A percentile compares a stretch with the other conserved stretches of the same genome.
Evolutionary conservation across 2,888 invertebrate genomes (phyloP).

Genomic region (Geophilus truncorum): DNA sequence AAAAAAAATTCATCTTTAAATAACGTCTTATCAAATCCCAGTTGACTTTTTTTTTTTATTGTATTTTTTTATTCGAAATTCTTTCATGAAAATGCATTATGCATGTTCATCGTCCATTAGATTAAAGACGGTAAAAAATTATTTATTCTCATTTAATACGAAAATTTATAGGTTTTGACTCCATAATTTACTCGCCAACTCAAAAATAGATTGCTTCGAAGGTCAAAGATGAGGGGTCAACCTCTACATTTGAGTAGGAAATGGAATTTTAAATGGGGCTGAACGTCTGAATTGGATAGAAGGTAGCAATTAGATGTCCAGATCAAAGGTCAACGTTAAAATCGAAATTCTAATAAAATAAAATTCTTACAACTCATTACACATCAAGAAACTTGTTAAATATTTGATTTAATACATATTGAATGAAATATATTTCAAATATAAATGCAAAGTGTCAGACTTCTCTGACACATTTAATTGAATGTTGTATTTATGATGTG

Average conservation of each 20-base stretch:
- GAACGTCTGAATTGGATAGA: neutral
- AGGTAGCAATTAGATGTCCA: constrained; percentile 1
- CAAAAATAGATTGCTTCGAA: neutral
- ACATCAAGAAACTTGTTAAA: too few relatives aligned
- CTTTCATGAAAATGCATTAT: neutral
- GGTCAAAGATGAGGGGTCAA: constrained; percentile 1
- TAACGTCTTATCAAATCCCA: neutral
- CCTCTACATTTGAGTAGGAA: neutral
- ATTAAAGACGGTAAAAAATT: neutral
- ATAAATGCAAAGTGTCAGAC: neutral
- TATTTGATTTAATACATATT: too few relatives aligned
- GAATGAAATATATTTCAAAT: neutral
- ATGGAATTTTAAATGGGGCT: neutral
- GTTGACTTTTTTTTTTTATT: neutral
- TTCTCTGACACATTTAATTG: neutral
- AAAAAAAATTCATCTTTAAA: neutral
- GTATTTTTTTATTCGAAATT: too few relatives aligned
- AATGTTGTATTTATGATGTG: neutral
- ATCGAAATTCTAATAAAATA: neutral
- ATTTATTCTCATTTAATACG: neutral
- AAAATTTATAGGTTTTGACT: neutral
- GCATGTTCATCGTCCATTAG: neutral
- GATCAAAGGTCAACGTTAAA: neutral
- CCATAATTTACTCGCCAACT: neutral
- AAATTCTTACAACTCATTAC: too few relatives aligned